Percentiles rank a stretch among this genome's conserved stretches.
These are phyloP conservation scores for Ectemnius cavifrons DNA, from an alignment of 2,888 invertebrate species.

Conservation along the genomic window DNA sequence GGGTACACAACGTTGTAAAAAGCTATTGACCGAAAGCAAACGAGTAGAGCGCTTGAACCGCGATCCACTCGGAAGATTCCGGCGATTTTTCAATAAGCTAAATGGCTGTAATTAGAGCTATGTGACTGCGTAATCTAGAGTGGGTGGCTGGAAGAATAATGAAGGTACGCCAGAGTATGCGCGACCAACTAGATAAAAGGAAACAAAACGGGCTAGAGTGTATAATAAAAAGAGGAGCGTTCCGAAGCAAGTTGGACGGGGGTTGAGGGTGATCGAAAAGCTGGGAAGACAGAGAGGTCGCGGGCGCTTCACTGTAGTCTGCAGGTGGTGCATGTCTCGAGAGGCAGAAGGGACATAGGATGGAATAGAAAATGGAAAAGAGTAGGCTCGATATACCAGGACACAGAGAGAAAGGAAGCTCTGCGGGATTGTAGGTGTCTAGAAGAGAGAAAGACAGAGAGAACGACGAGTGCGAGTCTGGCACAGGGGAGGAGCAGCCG, in stretches of 20 bases:
- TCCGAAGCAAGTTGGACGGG: background rate
- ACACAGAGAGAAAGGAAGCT: background rate
- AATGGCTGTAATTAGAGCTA: background rate
- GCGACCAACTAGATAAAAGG: background rate
- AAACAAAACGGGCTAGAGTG: background rate
- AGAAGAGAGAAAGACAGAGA: constrained; percentile 10
- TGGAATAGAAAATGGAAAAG: constrained; percentile 27
- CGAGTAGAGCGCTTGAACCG: background rate
- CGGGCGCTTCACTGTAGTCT: background rate
- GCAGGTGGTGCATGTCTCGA: constrained; percentile 43
- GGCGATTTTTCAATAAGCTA: background rate
- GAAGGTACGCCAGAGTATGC: background rate
- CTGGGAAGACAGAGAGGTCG: background rate
- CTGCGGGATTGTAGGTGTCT: background rate
- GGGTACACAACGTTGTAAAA: background rate
- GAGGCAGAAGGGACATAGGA: constrained; percentile 18
- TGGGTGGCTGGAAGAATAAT: background rate
- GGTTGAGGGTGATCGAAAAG: background rate
- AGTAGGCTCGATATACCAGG: background rate
- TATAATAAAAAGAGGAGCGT: no score
- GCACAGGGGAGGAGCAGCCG: constrained; percentile 34
- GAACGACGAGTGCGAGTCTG: background rate
- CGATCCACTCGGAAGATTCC: background rate
- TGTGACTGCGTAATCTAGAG: background rate
- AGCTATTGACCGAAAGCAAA: background rate